These are phyloP conservation scores for Nothoprocta pentlandii DNA, from an alignment of 2,113 vertebrate genomes.

Conservation along the genomic window DNA sequence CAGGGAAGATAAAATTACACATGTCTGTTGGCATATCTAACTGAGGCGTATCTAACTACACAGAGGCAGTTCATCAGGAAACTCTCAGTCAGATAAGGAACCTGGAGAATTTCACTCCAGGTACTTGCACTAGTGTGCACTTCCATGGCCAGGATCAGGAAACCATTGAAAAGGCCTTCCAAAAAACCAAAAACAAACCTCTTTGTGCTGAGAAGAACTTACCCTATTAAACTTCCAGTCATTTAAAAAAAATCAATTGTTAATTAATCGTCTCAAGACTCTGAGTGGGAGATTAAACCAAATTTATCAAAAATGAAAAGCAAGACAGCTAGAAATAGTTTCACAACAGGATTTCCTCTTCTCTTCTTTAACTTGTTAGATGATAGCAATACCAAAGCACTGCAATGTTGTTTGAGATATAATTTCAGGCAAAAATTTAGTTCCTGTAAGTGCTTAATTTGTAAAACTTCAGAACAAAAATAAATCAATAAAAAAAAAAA, in stretches of 20 bases:
- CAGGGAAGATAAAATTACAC: neutral
- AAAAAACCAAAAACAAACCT: neutral
- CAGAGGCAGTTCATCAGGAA: neutral
- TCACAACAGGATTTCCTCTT: neutral
- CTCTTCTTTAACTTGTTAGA: neutral
- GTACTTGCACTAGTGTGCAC: neutral
- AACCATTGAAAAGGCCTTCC: neutral
- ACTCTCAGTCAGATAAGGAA: neutral
- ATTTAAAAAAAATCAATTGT: neutral
- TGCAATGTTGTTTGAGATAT: neutral
- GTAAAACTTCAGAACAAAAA: neutral
- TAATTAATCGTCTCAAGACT: neutral
- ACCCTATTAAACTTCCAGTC: neutral
- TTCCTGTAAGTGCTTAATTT: neutral
- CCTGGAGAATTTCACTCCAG: neutral
- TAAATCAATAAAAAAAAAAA: neutral
- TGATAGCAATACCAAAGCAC: neutral
- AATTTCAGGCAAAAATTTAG: neutral
- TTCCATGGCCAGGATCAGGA: neutral
- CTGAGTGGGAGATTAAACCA: neutral
- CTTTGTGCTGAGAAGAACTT: neutral
- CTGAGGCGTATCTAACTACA: neutral
- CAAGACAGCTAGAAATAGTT: neutral
- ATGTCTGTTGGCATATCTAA: neutral
- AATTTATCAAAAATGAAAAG: neutral